Conservation (phyloP, 2,113 vertebrate species). For the Campylomormyrus numenius region DNA sequence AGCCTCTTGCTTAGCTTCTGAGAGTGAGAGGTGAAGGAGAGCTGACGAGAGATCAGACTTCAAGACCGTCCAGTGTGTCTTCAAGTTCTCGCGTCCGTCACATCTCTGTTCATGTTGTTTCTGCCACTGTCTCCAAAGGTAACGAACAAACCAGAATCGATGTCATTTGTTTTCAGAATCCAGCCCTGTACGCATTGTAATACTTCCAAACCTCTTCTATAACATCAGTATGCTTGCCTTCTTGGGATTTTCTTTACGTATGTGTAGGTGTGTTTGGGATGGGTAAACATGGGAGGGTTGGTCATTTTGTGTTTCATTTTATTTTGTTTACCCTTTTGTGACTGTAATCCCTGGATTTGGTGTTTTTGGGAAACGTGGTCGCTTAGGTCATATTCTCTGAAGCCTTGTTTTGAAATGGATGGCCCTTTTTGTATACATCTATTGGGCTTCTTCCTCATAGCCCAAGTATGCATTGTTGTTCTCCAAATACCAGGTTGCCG, state of each 20-base stretch:
- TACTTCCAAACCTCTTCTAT: slow-evolving; percentile 12
- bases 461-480: neutral
- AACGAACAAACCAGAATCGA: slow-evolving; percentile 56
- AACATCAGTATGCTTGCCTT: slow-evolving; percentile 1
- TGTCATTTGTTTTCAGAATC: slow-evolving; percentile 53
- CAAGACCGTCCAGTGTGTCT: slow-evolving; percentile 68
- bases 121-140: slow-evolving; percentile 70
- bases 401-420: slow-evolving; percentile 1
- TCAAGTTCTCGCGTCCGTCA: slow-evolving; percentile 69
- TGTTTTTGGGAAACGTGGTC: neutral
- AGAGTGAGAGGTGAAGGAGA: slow-evolving; percentile 56
- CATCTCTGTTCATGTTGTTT: slow-evolving; percentile 73
- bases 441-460: neutral
- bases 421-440: neutral
- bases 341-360: neutral
- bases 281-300: neutral
- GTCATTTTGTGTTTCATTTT: slow-evolving; percentile 3
- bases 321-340: neutral
- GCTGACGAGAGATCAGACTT: slow-evolving; percentile 71
- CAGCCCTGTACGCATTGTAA: slow-evolving; percentile 30
- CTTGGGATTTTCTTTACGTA: neutral
- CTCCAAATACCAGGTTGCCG: neutral
- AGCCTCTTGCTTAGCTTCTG: slow-evolving; percentile 67
- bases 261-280: neutral
- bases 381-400: neutral